These are phyloP conservation scores for Heterohyrax brucei DNA, from an alignment of 2,797 vertebrate genomes.

Conservation along the genomic window DNA sequence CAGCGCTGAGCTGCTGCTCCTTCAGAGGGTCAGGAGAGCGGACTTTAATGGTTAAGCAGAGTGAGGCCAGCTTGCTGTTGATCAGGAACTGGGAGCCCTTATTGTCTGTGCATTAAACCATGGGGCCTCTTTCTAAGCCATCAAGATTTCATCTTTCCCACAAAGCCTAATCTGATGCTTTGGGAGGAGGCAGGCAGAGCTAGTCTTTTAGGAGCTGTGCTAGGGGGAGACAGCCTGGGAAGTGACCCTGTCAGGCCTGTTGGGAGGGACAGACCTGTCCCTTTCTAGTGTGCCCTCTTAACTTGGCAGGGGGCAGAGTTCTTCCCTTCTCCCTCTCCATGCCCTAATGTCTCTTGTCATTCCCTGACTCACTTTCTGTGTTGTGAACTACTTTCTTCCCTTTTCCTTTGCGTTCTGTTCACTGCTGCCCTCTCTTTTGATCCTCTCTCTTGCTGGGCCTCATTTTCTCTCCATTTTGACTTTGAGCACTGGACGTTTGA, in stretches of 20 bases:
- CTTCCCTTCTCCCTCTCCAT: slow-evolving; percentile 38
- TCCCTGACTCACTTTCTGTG: slow-evolving; percentile 65
- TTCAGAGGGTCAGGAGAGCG: neutral
- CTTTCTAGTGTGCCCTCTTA: slow-evolving; percentile 75
- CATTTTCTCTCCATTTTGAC: slow-evolving; percentile 79
- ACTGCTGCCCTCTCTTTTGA: neutral
- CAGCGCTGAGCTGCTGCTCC: neutral
- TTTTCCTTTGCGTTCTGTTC: slow-evolving; percentile 71
- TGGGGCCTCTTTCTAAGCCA: slow-evolving; percentile 75
- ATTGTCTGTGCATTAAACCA: slow-evolving; percentile 67
- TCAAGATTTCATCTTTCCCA: slow-evolving; percentile 72
- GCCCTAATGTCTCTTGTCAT: slow-evolving; percentile 72
- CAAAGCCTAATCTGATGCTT: slow-evolving; percentile 67
- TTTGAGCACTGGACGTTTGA: slow-evolving; percentile 79
- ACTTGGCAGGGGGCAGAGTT: slow-evolving; percentile 66
- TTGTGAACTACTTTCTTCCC: slow-evolving; percentile 70
- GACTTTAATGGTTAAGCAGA: neutral
- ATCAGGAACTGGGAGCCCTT: slow-evolving; percentile 33
- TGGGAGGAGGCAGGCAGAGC: slow-evolving; percentile 16
- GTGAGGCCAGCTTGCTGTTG: slow-evolving; percentile 7
- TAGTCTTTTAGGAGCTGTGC: slow-evolving; percentile 69
- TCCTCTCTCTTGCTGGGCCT: slow-evolving; percentile 68
- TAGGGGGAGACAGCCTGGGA: slow-evolving; percentile 66
- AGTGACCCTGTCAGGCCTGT: slow-evolving; percentile 62
- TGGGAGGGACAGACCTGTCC: slow-evolving; percentile 66